Base-by-base conservation (phyloP, 2,797 vertebrate genomes). In the Protonibea diacanthus region DNA sequence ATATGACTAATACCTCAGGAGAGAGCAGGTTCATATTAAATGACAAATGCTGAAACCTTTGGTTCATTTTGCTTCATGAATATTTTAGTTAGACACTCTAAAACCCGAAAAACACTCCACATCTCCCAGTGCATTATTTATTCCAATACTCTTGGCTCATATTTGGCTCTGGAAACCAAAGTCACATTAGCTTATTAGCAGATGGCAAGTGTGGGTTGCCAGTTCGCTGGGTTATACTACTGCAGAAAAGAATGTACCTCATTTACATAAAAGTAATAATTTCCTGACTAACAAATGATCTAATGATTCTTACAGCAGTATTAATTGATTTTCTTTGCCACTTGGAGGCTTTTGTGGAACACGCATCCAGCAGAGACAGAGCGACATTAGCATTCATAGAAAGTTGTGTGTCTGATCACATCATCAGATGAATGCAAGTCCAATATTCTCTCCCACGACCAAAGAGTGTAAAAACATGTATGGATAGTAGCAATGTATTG, bases 31-130 rank as follows among this genome's bases (percentile, higher is more conserved):
- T 62, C 27, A 61, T n/a, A 66, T 65, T 21, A 63, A 77, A 64
- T 45, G 15, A 65, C 66, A 67, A 67, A 29, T 2, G 38, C 21
- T 55, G 9, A 55, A 38, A 15, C 15, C 9, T 61, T 78, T 69
- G 59, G 29, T 63, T 74, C 48, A 80, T 83, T 77, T 80, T 73
- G 48, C 44, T 13, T 86, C 40, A 80, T 88, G 49, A 83, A 83
- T 88, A 83, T 65, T 88, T 79, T 58, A 86, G 76, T 40, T 57
- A 17, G 60, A 76, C 29, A 56, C 59, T 27, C 42, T 20, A 71
- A 86, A 87, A 80, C 67, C 72, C 62, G 42, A 44, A 73, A 74
- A 83, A 77, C 71, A 25, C 69, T 59, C 55, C 55, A 40, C n/a
- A 40, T 76, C 38, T 14, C 48, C 55, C 52, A 20, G 48, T 80